These are phyloP conservation scores for Parasteatoda tepidariorum DNA, from an alignment of 1,140 invertebrate genomes.

Conservation along the genomic window DNA sequence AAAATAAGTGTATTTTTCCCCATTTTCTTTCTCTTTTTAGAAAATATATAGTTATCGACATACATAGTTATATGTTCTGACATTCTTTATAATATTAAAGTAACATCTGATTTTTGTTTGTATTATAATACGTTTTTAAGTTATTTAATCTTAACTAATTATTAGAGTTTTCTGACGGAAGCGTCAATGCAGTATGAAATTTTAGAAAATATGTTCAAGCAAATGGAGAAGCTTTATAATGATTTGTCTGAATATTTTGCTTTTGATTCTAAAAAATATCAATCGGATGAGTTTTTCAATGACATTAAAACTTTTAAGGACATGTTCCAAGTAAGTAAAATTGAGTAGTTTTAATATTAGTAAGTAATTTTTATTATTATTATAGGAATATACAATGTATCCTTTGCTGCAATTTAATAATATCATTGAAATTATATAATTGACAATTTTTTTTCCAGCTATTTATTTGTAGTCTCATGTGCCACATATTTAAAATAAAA, in stretches of 20 bases:
- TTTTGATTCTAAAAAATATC: conserved; percentile 94
- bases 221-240: conserved; percentile 88
- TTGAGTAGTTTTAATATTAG: conserved; percentile 65
- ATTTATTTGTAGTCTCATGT: too few species aligned
- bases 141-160: conserved; percentile 20
- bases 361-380: too few species aligned
- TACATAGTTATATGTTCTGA: too few species aligned
- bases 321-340: conserved; percentile 79
- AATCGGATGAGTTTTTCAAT: conserved; percentile 94
- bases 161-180: conserved; percentile 79
- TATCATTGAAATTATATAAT: too few species aligned
- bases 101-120: too few species aligned
- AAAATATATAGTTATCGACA: too few species aligned
- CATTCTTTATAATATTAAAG: too few species aligned
- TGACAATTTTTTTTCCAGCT: too few species aligned
- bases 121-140: too few species aligned
- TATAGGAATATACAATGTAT: not conserved
- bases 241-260: conserved; percentile 90
- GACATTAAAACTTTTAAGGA: conserved; percentile 97
- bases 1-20: too few species aligned
- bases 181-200: conserved; percentile 88
- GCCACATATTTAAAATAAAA: too few species aligned
- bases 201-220: conserved; percentile 91
- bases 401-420: not conserved
- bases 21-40: too few species aligned